Evolutionary conservation across 2,888 invertebrate genomes (phyloP), one percentile per base, ranked within the genome.

Genomic region (Melinaea marsaeus): DNA sequence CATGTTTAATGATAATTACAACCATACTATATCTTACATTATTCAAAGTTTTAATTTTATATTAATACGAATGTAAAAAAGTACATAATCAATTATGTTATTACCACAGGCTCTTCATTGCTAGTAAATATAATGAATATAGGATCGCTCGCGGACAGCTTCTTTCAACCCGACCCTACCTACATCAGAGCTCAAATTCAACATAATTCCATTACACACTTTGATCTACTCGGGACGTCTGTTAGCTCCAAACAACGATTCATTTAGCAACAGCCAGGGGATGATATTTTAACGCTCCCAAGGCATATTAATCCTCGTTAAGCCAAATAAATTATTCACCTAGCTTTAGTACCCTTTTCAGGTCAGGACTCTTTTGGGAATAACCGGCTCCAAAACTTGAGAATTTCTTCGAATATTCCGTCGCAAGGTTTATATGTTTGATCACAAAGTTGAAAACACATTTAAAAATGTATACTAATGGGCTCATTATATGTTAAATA

Each of bases 241-340:
- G 65, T 70, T 69, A 62, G 68, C 66, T 62, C 48, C 63, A 63
- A 62, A 63, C 69, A 71, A 67, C 71, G 68, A 71, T 73, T 72
- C 70, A 68, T 70, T 70, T 66, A 62, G 58, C 68, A 57, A 35
- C 63, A 65, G 72, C 72, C 64, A 64, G 64, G 69, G 71, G 77
- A 79, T 80, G 79, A 79, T 81, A 77, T 81, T 83, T 77, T 77
- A 83, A 77, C 76, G 74, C 77, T 79, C 76, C 74, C 77, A 72
- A 71, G 78, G 79, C 77, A 75, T 80, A 83, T 85, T 86, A 86
- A 86, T 84, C 82, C 83, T 80, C 77, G 81, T 84, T 84, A 84
- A 83, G 81, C 76, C 79, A 76, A 73, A 83, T 86, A 79, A 85
- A 85, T 87, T 82, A 87, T 88, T 86, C 83, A 85, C 78, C 74